Evolutionary conservation across 2,113 vertebrate species (phyloP).

Genomic region (Microtus richardsoni): DNA sequence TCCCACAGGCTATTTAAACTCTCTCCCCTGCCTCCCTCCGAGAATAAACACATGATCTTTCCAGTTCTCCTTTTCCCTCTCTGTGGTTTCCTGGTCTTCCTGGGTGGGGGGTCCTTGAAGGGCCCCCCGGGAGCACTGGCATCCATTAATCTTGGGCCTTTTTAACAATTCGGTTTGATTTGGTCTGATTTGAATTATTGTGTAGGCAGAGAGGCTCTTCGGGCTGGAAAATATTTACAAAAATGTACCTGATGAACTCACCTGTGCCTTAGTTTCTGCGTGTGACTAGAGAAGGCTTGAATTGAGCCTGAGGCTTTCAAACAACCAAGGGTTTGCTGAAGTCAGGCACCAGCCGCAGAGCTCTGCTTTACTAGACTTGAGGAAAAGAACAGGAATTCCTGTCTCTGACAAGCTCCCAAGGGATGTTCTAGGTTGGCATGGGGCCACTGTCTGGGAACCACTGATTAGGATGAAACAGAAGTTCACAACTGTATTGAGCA

Average conservation of each 20-base stretch:
- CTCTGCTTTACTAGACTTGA: neutral
- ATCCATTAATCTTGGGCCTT: no score
- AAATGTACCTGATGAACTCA: neutral
- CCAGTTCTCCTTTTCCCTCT: no score
- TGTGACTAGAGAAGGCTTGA: neutral
- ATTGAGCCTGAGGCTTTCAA: neutral
- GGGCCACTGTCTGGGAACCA: neutral
- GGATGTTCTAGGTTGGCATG: neutral
- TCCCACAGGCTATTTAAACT: no score
- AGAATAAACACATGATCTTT: no score
- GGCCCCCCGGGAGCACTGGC: no score
- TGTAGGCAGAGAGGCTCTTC: no score
- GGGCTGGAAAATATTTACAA: no score
- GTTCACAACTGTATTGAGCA: neutral
- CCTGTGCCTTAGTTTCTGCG: neutral
- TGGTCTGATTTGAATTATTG: no score
- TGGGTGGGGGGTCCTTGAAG: no score
- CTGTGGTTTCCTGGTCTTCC: no score
- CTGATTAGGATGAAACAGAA: neutral
- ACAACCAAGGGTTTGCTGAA: neutral
- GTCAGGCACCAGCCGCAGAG: rapidly evolving
- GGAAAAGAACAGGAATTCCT: rapidly evolving
- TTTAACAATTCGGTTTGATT: no score
- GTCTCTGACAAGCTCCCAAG: neutral
- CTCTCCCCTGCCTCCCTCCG: no score